Conservation (phyloP, 2,888 invertebrate genomes). For the Plusia festucae region DNA sequence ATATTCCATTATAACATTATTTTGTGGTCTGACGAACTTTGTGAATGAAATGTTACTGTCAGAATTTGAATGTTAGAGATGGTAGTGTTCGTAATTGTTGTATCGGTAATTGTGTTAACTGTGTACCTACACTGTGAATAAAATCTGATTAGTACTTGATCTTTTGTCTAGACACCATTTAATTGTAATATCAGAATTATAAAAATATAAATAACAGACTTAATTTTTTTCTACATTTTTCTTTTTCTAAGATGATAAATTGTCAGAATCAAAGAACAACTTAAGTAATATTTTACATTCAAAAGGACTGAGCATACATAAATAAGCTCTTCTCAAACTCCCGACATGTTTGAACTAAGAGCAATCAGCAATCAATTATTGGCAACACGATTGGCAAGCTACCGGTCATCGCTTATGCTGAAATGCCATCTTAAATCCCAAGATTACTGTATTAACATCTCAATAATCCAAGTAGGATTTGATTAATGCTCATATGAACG, state of each 20-base stretch:
- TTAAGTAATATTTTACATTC: background rate
- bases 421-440: slow-evolving; percentile 39
- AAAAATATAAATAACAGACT: too few relatives aligned
- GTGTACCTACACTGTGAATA: too few relatives aligned
- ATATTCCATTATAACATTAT: slow-evolving; percentile 8
- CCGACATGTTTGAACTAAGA: slow-evolving; percentile 11
- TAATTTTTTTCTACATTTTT: too few relatives aligned
- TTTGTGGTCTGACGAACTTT: slow-evolving; percentile 9
- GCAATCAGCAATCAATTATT: slow-evolving; percentile 38
- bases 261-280: background rate
- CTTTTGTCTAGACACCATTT: too few relatives aligned
- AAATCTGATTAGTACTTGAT: too few relatives aligned
- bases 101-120: background rate
- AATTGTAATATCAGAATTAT: too few relatives aligned
- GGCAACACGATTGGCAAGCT: slow-evolving; percentile 25
- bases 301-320: background rate
- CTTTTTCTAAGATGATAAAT: too few relatives aligned
- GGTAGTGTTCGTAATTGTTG: background rate
- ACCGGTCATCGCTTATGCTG: slow-evolving; percentile 34
- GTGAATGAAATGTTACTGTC: slow-evolving; percentile 3
- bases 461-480: slow-evolving; percentile 34
- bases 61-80: background rate
- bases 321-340: slow-evolving; percentile 10
- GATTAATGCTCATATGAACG: slow-evolving; percentile 38
- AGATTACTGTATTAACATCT: slow-evolving; percentile 30